These are phyloP conservation scores for Biston betularia DNA, from an alignment of 2,888 invertebrate species.

Conservation along the genomic window DNA sequence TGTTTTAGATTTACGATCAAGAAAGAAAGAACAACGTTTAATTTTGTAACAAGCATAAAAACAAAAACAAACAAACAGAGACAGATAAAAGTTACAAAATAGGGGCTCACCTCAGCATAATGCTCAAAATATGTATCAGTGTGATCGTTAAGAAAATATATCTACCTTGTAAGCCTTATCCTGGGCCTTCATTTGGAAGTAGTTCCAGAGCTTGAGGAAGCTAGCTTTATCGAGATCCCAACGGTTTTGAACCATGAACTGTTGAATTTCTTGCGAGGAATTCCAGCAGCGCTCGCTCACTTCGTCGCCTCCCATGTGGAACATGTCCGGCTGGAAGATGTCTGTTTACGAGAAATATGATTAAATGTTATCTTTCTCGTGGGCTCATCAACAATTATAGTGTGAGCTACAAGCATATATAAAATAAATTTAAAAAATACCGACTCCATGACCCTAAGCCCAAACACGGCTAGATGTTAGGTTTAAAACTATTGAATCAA, in stretches of 20 bases:
- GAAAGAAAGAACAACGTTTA: too few species aligned
- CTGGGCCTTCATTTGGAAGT: constrained; percentile 90
- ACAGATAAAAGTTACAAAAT: too few species aligned
- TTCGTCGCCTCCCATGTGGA: constrained; percentile 96
- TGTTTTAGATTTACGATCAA: too few species aligned
- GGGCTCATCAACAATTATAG: neutral
- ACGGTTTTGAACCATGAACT: constrained; percentile 88
- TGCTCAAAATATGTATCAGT: too few species aligned
- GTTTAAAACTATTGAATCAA: too few species aligned
- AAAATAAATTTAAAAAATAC: too few species aligned
- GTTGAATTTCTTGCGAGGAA: constrained; percentile 87
- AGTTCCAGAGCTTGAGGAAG: constrained; percentile 90
- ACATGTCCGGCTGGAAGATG: constrained; percentile 89
- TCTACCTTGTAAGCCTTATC: constrained; percentile 83
- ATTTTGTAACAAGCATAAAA: too few species aligned
- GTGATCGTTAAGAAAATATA: neutral
- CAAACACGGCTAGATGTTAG: too few species aligned
- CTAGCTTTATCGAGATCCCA: constrained; percentile 87
- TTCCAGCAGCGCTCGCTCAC: constrained; percentile 92
- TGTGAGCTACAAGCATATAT: neutral
- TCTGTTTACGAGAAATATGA: constrained; percentile 59
- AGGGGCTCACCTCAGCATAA: too few species aligned
- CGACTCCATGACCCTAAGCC: too few species aligned
- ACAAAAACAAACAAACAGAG: too few species aligned
- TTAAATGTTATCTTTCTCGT: neutral